Percentiles rank a stretch among this genome's conserved stretches.
Conservation (phyloP, 2,797 vertebrate species). For the Fringilla coelebs region DNA sequence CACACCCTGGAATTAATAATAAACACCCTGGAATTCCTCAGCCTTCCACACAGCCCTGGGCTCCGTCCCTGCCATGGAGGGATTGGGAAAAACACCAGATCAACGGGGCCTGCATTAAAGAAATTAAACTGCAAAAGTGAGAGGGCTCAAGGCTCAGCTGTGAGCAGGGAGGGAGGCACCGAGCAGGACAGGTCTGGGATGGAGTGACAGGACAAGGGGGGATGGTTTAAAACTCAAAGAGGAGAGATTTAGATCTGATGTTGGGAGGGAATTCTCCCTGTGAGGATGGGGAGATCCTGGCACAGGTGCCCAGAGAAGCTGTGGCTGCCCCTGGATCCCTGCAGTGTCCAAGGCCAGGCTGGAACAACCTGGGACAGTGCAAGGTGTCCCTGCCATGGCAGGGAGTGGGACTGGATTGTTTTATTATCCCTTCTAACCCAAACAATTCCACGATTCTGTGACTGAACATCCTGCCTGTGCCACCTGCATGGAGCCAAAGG, state of each 20-base stretch:
- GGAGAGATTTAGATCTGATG: background rate
- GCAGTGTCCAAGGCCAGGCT: accelerated
- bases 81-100: background rate
- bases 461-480: background rate
- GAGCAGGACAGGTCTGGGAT: background rate
- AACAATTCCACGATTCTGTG: background rate
- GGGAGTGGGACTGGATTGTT: background rate
- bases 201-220: background rate
- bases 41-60: background rate
- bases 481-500: background rate
- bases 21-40: background rate
- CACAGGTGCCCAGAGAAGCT: background rate
- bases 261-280: background rate
- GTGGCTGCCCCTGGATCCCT: background rate
- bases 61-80: background rate
- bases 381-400: background rate
- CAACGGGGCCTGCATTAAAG: background rate
- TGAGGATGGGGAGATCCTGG: background rate
- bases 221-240: background rate
- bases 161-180: accelerated
- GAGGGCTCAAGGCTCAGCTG: background rate
- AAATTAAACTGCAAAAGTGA: background rate
- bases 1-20: background rate
- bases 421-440: background rate
- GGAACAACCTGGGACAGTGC: accelerated